These are phyloP conservation scores for Pachyrhynchus sulphureomaculatus DNA, from an alignment of 1,140 invertebrate species.

Conservation along the genomic window DNA sequence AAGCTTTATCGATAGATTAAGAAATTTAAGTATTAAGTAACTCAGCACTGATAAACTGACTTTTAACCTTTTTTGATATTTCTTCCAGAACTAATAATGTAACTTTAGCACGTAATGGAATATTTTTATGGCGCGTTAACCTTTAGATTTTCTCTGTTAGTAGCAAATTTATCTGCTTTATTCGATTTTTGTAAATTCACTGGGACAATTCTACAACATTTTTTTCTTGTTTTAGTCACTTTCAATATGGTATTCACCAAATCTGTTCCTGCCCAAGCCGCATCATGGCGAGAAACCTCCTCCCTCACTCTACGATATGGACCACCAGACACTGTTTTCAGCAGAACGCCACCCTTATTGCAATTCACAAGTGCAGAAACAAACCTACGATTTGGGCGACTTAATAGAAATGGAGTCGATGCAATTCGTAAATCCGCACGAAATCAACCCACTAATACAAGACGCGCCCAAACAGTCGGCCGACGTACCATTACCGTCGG, in stretches of 20 bases:
- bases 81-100: no score
- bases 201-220: background rate
- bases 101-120: no score
- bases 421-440: conserved; percentile 36
- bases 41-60: no score
- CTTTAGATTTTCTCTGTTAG: no score
- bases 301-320: background rate
- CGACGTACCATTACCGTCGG: conserved; percentile 1
- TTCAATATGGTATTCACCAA: conserved; percentile 36
- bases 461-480: background rate
- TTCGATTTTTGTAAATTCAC: background rate
- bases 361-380: background rate
- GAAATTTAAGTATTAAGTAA: no score
- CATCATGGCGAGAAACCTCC: conserved; percentile 41
- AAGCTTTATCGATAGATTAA: no score
- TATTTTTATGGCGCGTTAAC: no score
- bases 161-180: background rate
- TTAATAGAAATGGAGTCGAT: conserved; percentile 32
- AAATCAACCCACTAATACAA: conserved; percentile 22
- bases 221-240: conserved; percentile 36
- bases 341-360: conserved; percentile 7
- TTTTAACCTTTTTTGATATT: no score
- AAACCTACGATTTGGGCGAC: conserved; percentile 11
- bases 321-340: background rate
- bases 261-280: conserved; percentile 28